Evolutionary conservation across 2,888 invertebrate species (phyloP).

Genomic region (Watsonalla binaria): DNA sequence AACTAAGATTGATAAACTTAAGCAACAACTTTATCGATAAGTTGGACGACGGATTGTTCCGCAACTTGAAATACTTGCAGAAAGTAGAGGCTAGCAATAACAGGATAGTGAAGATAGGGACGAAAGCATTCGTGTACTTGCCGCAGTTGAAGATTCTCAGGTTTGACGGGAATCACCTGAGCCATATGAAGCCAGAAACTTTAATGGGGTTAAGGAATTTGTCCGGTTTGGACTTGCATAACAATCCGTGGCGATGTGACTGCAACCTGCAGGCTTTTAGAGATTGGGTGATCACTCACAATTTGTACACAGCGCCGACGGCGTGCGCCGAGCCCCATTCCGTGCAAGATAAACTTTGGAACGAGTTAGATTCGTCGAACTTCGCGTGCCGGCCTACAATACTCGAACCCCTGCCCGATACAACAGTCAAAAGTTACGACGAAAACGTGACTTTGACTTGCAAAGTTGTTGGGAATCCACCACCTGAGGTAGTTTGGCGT

Average conservation of each 20-base stretch:
- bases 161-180: constrained; percentile 87
- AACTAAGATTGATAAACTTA: constrained; percentile 85
- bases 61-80: constrained; percentile 85
- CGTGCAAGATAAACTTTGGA: constrained; percentile 86
- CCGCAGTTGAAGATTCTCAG: constrained; percentile 84
- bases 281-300: constrained; percentile 85
- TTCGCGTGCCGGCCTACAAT: constrained; percentile 92
- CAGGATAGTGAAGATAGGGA: constrained; percentile 83
- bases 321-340: constrained; percentile 84
- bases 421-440: constrained; percentile 81
- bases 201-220: constrained; percentile 84
- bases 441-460: constrained; percentile 87
- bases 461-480: constrained; percentile 86
- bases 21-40: constrained; percentile 87
- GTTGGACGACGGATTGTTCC: constrained; percentile 86
- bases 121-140: constrained; percentile 84
- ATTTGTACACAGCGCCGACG: constrained; percentile 87
- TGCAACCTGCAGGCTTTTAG: constrained; percentile 89
- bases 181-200: constrained; percentile 82
- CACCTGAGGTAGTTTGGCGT: constrained; percentile 86
- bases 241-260: constrained; percentile 94
- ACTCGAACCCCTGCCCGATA: constrained; percentile 79
- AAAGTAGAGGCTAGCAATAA: constrained; percentile 89
- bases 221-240: constrained; percentile 85
- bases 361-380: constrained; percentile 82